Conservation (phyloP, 2,888 invertebrate genomes). For the Holacanthella duospinosa region DNA sequence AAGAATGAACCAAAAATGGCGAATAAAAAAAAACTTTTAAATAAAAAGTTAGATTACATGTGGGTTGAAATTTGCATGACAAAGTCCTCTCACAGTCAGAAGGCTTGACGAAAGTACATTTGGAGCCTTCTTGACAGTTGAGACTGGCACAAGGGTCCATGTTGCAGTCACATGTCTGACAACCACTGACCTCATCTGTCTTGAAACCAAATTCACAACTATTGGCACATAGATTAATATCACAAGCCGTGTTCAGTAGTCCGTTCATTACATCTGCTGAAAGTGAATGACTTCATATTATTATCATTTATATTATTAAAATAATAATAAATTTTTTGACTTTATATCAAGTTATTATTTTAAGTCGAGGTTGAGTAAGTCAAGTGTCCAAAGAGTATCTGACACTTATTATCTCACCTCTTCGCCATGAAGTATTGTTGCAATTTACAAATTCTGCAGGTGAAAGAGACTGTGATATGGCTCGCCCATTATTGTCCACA, state of each 20-base stretch:
- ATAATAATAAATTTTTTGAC: too few relatives aligned
- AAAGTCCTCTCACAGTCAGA: slow-evolving; percentile 42
- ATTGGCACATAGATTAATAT: slow-evolving; percentile 63
- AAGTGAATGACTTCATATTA: too few relatives aligned
- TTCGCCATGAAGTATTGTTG: too few relatives aligned
- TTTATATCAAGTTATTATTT: too few relatives aligned
- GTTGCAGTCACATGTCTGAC: slow-evolving; percentile 67
- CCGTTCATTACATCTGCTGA: too few relatives aligned
- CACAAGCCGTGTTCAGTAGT: slow-evolving; percentile 53
- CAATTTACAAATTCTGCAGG: slow-evolving; percentile 53
- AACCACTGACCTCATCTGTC: slow-evolving; percentile 56
- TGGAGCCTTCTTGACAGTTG: slow-evolving; percentile 49
- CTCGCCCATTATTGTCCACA: slow-evolving; percentile 63
- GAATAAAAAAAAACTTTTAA: too few relatives aligned
- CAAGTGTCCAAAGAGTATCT: too few relatives aligned
- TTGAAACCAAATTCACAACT: slow-evolving; percentile 78
- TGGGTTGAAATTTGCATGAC: slow-evolving; percentile 63
- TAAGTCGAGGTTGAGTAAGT: too few relatives aligned
- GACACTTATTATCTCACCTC: too few relatives aligned
- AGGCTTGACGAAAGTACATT: slow-evolving; percentile 63
- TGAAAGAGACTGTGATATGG: slow-evolving; percentile 68
- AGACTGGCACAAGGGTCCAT: slow-evolving; percentile 73
- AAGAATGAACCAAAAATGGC: too few relatives aligned
- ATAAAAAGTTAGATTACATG: slow-evolving; percentile 62
- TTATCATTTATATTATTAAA: too few relatives aligned